Evolutionary conservation across 2,888 invertebrate genomes (phyloP).

Genomic region (Chalcosyrphus nemorum): DNA sequence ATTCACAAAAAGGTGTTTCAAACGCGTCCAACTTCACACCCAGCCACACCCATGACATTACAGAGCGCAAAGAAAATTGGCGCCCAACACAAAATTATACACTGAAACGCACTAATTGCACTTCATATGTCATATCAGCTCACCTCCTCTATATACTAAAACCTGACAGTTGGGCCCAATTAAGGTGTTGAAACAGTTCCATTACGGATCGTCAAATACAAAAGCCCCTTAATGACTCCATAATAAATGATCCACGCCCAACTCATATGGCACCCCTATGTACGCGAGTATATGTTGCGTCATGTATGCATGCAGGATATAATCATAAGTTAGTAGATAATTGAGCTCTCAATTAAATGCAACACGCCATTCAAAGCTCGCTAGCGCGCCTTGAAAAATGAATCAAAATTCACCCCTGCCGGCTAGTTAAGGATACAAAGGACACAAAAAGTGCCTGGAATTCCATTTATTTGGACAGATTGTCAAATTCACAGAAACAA

Average conservation of each 20-base stretch:
- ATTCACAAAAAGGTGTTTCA: not conserved
- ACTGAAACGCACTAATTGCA: conserved; percentile 37
- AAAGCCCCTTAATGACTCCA: conserved; percentile 45
- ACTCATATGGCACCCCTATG: conserved; percentile 4
- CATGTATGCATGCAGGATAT: conserved; percentile 59
- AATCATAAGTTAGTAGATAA: conserved; percentile 71
- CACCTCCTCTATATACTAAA: not conserved
- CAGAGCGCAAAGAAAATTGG: not conserved
- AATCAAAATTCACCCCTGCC: conserved; percentile 65
- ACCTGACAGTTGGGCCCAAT: conserved; percentile 39
- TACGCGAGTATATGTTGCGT: no score
- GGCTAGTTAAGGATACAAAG: conserved; percentile 30
- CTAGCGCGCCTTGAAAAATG: conserved; percentile 17
- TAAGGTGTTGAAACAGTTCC: conserved; percentile 48
- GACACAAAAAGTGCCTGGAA: conserved; percentile 40
- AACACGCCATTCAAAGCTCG: conserved; percentile 58
- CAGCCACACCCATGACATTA: conserved; percentile 10
- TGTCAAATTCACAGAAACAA: conserved; percentile 73
- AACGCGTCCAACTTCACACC: not conserved
- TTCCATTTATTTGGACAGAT: conserved; percentile 73
- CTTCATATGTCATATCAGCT: conserved; percentile 18
- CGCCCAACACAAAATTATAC: conserved; percentile 12
- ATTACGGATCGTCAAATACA: conserved; percentile 31
- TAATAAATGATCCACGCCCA: conserved; percentile 36
- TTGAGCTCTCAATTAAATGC: conserved; percentile 70